Evolutionary conservation across 2,113 vertebrate species (phyloP).

Genomic region (Oryctolagus cuniculus): mOryCun1.1 NC_091435.1:42650001-42650500

Average conservation of each 20-base stretch:
- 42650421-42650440: too few relatives aligned
- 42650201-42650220: neutral
- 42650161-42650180: neutral
- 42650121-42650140: neutral
- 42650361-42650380: neutral
- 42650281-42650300: neutral
- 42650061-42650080: neutral
- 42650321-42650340: neutral
- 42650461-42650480: too few relatives aligned
- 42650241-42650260: neutral
- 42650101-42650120: neutral
- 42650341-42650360: conserved; percentile 9
- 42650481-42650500: too few relatives aligned
- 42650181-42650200: neutral
- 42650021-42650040: neutral
- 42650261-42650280: neutral
- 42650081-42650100: neutral
- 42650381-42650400: neutral
- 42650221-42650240: neutral
- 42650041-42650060: neutral
- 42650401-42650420: too few relatives aligned
- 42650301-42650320: neutral
- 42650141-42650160: neutral
- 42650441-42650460: too few relatives aligned
- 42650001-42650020: neutral